Percentiles rank a stretch among this genome's conserved stretches.
Conservation (phyloP, 2,888 invertebrate genomes). For the Coelogynopora nodosa region DNA sequence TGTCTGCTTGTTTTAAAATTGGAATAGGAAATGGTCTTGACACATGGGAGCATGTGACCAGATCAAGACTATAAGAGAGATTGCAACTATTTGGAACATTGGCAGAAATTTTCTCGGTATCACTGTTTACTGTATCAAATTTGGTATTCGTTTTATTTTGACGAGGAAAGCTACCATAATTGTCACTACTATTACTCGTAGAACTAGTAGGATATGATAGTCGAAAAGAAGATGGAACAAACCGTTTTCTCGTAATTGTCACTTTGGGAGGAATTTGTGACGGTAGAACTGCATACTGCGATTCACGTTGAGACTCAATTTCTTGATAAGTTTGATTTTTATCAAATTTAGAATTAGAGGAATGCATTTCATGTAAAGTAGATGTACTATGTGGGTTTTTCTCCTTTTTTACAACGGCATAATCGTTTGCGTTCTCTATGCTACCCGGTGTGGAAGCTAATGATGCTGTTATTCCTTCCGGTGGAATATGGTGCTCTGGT, state of each 20-base stretch:
- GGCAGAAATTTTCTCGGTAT: no score
- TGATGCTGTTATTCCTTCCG: neutral
- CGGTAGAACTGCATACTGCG: neutral
- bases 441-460: neutral
- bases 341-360: no score
- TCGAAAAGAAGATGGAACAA: conserved; percentile 10
- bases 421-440: neutral
- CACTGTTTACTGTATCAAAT: neutral
- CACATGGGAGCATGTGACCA: neutral
- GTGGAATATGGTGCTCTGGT: neutral
- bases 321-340: no score
- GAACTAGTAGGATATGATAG: conserved; percentile 20
- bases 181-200: conserved; percentile 22
- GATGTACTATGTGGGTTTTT: neutral
- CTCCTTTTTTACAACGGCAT: neutral
- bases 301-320: neutral
- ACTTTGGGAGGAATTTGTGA: conserved; percentile 13
- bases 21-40: neutral
- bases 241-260: conserved; percentile 12
- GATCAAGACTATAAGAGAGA: neutral
- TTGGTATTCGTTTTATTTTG: neutral
- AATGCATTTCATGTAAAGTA: no score
- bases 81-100: neutral
- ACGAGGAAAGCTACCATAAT: neutral
- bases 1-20: neutral